Conservation (phyloP, 2,888 invertebrate species). For the Melangyna quadrimaculata region DNA sequence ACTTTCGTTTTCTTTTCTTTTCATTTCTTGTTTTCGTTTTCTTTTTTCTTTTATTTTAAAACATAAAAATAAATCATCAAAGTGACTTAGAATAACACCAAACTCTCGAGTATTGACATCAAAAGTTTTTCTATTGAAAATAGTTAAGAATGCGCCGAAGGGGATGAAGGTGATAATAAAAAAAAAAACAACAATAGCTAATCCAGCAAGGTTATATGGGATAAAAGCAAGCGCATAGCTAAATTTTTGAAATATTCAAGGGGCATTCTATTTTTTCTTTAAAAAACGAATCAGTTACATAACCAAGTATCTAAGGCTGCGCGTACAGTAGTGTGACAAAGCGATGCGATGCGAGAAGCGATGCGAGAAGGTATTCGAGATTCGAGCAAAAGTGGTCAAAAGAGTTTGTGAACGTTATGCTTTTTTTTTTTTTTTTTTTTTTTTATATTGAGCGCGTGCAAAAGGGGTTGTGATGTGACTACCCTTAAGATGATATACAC, state of each 20-base stretch:
- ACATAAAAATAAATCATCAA: conserved; percentile 61
- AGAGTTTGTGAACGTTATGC: too few relatives aligned
- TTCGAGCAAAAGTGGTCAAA: too few relatives aligned
- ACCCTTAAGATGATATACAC: too few relatives aligned
- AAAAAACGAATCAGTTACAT: too few relatives aligned
- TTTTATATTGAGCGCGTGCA: too few relatives aligned
- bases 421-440: too few relatives aligned
- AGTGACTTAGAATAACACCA: conserved; percentile 58
- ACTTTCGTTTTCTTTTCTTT: conserved; percentile 40
- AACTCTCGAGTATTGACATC: conserved; percentile 45
- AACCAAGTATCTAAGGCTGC: too few relatives aligned
- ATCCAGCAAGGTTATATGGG: not conserved
- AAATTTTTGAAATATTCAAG: not conserved
- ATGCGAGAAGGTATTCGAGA: too few relatives aligned
- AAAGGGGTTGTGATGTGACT: too few relatives aligned
- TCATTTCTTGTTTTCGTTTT: conserved; percentile 15
- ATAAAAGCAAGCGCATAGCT: not conserved
- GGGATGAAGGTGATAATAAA: conserved; percentile 25
- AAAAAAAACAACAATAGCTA: conserved; percentile 17
- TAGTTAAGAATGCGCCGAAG: not conserved
- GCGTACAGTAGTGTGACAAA: too few relatives aligned
- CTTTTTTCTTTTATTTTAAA: not conserved
- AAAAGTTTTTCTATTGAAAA: conserved; percentile 52
- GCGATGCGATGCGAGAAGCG: too few relatives aligned
- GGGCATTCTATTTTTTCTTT: not conserved